Base-by-base conservation (phyloP, 1,140 invertebrate genomes). In the Drosophila obscura region DNA sequence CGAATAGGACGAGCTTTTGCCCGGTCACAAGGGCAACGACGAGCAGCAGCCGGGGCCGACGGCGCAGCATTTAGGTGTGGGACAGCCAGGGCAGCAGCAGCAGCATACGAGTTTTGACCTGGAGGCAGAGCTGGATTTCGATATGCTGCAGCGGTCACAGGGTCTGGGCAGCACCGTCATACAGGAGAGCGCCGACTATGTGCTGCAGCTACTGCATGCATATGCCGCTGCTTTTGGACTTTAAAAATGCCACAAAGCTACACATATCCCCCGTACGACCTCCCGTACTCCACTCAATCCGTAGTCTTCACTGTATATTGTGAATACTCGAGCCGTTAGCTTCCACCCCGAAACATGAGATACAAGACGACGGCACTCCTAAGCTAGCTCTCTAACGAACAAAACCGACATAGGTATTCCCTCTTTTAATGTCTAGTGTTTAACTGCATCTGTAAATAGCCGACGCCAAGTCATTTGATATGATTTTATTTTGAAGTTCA, bases 1-100 rank as follows among this genome's bases (percentile, higher is more conserved):
- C 41, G 90, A 91, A 91, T 91, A 91, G 90, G 80, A 90, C 71
- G 90, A 91, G 53, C 77, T 81, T 67, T 73, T 65, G 83, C 82
- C 82, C 82, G 75, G 73, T 24, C 63, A 67, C 7, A 69, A 62
- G 74, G 77, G 65, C 59, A 68, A 19, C n/a, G 56, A 57, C 7
- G 61, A 61, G 45, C 44, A 62, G 41, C 49, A 60, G 56, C 45
- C 63, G 43, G 62, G 52, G n/a, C 22, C 26, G 22, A 59, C 50
- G 22, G 26, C 48, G 28, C 44, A 73, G 15, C 44, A 19, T 11
- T 26, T 45, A 51, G 31, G 52, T 35, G n/a, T 49, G 50, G 26
- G 39, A 35, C 35, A 59, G 51, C 19, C 46, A 64, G 24, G 43
- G n/a, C 48, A 46, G 8, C 44, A 50, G 11, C 46, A 82, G 15